Evolutionary conservation across 1,140 invertebrate genomes (phyloP).

Genomic region (Bombyx mandarina): DNA sequence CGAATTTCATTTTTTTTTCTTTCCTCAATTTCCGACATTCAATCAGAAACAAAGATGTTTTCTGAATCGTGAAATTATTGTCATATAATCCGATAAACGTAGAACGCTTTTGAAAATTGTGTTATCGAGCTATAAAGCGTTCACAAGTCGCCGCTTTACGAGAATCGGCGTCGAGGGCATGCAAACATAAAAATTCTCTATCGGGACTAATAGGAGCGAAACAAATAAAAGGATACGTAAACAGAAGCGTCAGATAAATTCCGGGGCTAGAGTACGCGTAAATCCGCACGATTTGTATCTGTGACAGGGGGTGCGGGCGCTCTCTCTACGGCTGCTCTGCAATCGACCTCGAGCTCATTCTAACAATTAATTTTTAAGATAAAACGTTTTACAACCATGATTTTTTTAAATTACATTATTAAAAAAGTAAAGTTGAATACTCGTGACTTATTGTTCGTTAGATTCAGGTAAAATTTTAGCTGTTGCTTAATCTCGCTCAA

Average conservation of each 20-base stretch:
- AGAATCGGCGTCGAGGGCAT: conserved; percentile 54
- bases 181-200: conserved; percentile 71
- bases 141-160: conserved; percentile 65
- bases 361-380: conserved; percentile 62
- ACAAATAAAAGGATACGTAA: conserved; percentile 71
- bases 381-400: conserved; percentile 34
- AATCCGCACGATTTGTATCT: conserved; percentile 70
- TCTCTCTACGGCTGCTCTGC: conserved; percentile 15
- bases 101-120: conserved; percentile 58
- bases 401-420: too few relatives aligned
- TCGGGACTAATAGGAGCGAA: conserved; percentile 68
- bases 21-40: too few relatives aligned
- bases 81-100: conserved; percentile 61
- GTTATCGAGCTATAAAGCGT: conserved; percentile 64
- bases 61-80: conserved; percentile 53
- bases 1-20: too few relatives aligned
- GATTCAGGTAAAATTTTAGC: too few relatives aligned
- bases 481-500: too few relatives aligned
- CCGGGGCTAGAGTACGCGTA: conserved; percentile 65
- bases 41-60: conserved; percentile 51
- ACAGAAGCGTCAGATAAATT: conserved; percentile 66
- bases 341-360: conserved; percentile 21
- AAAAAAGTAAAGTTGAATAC: too few relatives aligned
- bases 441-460: too few relatives aligned
- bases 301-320: conserved; percentile 51